Conservation (phyloP, 1,140 invertebrate genomes). For the Drosophila ironensis region DNA sequence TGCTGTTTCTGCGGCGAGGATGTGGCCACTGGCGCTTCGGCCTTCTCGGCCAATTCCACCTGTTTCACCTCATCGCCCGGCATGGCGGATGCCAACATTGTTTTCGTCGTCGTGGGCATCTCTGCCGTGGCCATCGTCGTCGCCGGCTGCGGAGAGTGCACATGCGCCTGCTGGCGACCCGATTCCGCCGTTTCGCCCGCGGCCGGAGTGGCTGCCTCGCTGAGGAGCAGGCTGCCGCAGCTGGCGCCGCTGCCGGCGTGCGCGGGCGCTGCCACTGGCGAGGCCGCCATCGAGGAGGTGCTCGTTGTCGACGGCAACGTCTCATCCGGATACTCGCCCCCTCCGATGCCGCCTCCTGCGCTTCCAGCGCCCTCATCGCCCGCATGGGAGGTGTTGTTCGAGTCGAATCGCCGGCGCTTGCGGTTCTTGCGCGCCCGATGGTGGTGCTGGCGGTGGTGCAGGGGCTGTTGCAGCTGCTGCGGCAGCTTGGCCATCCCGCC, state of each 20-base stretch:
- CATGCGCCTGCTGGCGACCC: constrained; percentile 66
- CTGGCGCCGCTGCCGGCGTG: constrained; percentile 12
- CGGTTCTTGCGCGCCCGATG: constrained; percentile 80
- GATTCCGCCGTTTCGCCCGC: constrained; percentile 62
- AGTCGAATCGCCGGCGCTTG: constrained; percentile 65
- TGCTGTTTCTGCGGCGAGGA: constrained; percentile 26
- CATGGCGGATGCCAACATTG: too few relatives aligned
- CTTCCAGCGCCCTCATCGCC: constrained; percentile 52
- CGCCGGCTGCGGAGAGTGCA: constrained; percentile 58
- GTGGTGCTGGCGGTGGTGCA: constrained; percentile 71
- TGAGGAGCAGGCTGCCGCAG: constrained; percentile 42
- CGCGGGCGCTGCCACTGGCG: constrained; percentile 47
- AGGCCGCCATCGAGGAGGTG: constrained; percentile 49
- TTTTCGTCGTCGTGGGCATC: constrained; percentile 42
- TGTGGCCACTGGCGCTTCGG: constrained; percentile 12
- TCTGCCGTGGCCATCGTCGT: constrained; percentile 49
- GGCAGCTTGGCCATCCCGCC: constrained; percentile 44
- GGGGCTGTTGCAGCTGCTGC: constrained; percentile 39
- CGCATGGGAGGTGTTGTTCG: constrained; percentile 58
- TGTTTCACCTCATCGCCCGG: constrained; percentile 44
- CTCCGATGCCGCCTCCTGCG: constrained; percentile 21
- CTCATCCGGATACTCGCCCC: constrained; percentile 21
- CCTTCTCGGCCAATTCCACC: constrained; percentile 28
- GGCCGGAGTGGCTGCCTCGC: constrained; percentile 56
- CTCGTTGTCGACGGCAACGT: constrained; percentile 40